A percentile compares a stretch with the other conserved stretches of the same genome.
Conservation (phyloP, 1,140 invertebrate species). For the Proales similis region DNA sequence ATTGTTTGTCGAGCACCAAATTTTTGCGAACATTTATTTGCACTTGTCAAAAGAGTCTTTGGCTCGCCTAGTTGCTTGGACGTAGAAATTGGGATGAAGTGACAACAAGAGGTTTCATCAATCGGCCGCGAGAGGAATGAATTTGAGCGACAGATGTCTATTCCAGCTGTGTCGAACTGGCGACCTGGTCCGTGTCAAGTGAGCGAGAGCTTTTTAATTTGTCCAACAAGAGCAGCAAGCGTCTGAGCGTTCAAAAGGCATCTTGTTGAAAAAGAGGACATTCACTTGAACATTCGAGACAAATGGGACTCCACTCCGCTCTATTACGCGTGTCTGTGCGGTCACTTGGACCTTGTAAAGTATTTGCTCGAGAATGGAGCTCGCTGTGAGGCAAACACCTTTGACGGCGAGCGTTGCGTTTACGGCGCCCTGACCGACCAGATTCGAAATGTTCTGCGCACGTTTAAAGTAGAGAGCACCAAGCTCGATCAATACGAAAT, state of each 20-base stretch:
- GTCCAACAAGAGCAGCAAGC: background rate
- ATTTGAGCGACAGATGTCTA: slow-evolving; percentile 40
- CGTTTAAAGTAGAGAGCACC: slow-evolving; percentile 53
- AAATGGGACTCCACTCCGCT: slow-evolving; percentile 59
- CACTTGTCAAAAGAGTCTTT: too few relatives aligned
- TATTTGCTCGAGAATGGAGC: slow-evolving; percentile 57
- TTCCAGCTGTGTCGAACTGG: slow-evolving; percentile 51
- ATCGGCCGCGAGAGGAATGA: slow-evolving; percentile 20
- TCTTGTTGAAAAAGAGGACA: slow-evolving; percentile 57
- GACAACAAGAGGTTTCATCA: too few relatives aligned
- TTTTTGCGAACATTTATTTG: too few relatives aligned
- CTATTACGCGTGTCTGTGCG: slow-evolving; percentile 60
- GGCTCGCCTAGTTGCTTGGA: too few relatives aligned
- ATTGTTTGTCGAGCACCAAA: too few relatives aligned
- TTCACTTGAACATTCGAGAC: slow-evolving; percentile 56
- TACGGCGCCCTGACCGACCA: slow-evolving; percentile 58
- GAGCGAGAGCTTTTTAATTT: slow-evolving; percentile 39
- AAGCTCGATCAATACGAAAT: slow-evolving; percentile 57
- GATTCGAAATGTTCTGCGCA: slow-evolving; percentile 56
- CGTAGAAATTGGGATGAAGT: too few relatives aligned
- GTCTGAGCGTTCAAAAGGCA: slow-evolving; percentile 42
- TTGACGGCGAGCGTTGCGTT: slow-evolving; percentile 59
- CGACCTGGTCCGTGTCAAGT: slow-evolving; percentile 50
- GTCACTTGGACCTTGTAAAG: slow-evolving; percentile 55
- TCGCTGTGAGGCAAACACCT: slow-evolving; percentile 58